A percentile compares a stretch with the other conserved stretches of the same genome.
phyloP scores from a whole-genome alignment of 1,140 invertebrate species.

The Orchestia grillus region DNA sequence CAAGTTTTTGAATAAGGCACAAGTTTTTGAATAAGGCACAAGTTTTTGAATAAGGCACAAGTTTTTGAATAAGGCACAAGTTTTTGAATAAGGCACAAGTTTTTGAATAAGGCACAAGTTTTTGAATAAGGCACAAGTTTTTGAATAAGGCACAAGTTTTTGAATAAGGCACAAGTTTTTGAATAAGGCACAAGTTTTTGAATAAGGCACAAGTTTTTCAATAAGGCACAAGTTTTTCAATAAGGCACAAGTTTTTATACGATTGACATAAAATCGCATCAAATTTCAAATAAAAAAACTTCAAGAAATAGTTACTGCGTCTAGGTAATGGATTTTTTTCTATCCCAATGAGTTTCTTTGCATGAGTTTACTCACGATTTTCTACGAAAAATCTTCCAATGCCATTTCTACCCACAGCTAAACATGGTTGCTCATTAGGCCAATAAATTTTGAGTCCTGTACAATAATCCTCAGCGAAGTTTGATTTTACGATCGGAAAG shows the following conservation, averaged over 20 bases:
- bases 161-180: too few relatives aligned
- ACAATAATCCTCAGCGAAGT: neutral
- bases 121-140: too few relatives aligned
- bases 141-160: too few relatives aligned
- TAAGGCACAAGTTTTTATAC: neutral
- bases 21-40: too few relatives aligned
- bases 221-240: neutral
- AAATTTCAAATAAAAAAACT: neutral
- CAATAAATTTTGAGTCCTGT: neutral
- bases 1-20: too few relatives aligned
- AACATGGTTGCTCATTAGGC: neutral
- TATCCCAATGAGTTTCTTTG: neutral
- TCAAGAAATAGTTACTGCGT: neutral
- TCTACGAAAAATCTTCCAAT: neutral
- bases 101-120: too few relatives aligned
- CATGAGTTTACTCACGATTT: neutral
- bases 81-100: too few relatives aligned
- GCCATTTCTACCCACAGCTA: neutral
- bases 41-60: too few relatives aligned
- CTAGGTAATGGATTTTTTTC: neutral
- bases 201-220: too few relatives aligned
- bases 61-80: too few relatives aligned
- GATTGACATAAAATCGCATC: neutral
- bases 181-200: too few relatives aligned
- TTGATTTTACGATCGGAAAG: neutral